phyloP scores from a whole-genome alignment of 2,113 vertebrate species.

The Siphamia tubifer region DNA sequence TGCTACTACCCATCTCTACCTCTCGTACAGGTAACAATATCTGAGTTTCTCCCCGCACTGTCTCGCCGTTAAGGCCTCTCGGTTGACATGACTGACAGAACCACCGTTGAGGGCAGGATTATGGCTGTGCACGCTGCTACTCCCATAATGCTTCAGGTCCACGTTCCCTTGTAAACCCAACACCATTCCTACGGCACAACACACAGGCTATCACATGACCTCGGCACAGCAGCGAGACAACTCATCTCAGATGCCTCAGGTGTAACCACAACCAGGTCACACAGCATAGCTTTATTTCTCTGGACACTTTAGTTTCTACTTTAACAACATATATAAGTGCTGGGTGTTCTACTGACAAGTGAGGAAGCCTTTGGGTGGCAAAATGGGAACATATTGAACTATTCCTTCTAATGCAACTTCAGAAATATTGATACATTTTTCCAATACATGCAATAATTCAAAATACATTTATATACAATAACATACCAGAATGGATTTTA shows the following conservation, averaged over 20 bases:
- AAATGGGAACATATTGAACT: no score
- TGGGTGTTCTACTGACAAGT: background rate
- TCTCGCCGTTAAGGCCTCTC: constrained; percentile 10
- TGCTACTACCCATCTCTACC: background rate
- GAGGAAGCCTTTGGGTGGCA: background rate
- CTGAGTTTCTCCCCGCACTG: background rate
- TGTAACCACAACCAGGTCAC: constrained; percentile 51
- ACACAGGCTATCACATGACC: constrained; percentile 49
- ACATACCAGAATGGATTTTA: no score
- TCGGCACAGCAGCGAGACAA: background rate
- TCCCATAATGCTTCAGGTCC: constrained; percentile 15
- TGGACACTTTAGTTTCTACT: background rate
- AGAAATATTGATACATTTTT: no score
- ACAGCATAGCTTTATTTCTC: background rate
- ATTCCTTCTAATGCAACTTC: no score
- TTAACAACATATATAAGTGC: background rate
- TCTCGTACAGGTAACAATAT: constrained; percentile 25
- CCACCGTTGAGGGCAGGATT: constrained; percentile 11
- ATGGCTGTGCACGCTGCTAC: background rate
- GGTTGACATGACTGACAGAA: constrained; percentile 31
- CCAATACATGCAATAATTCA: no score
- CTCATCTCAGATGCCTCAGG: constrained; percentile 31
- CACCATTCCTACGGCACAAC: constrained; percentile 16
- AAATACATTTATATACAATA: no score
- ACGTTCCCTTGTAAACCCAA: constrained; percentile 33